Evolutionary conservation across 2,113 vertebrate genomes (phyloP), one percentile per base, ranked within the genome.

Genomic region (Propithecus coquereli): DNA sequence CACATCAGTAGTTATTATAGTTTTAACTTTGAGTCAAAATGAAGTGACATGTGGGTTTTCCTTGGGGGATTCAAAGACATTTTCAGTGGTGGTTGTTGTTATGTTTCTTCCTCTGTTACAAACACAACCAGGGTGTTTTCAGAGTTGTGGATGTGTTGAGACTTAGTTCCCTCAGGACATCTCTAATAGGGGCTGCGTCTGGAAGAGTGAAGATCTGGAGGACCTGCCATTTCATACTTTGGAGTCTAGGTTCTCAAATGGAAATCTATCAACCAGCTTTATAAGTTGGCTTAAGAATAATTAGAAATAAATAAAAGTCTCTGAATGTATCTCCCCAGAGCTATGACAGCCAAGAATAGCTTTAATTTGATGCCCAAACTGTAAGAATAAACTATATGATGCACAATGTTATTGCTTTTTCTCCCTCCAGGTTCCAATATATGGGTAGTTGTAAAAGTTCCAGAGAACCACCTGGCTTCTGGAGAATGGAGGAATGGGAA

Each of bases 31-130:
- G 37, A 77, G 45, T 70, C 90, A 74, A 91, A 90, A 93, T 70
- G 57, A 87, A 92, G 76, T 86, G 52, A 83, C 57, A 61, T 90
- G 92, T 37, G 54, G 80, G 27, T 77, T 95, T 97, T 95, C 47
- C 57, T 88, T 30, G 34, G 90, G 61, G 77, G 43, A 88, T 45
- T 50, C 17, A 84, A 76, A 92, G n/a, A 37, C 63, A 45, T 81
- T 70, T 61, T 23, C 57, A 45, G 25, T 52, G 8, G 9, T 40
- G 47, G 34, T 20, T 20, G 17, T 34, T 73, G 22, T 54, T 50
- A 25, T 73, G 70, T 86, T 81, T 95, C 18, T 94, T 88, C 65
- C 22, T 73, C 3, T 66, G 32, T 32, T 70, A 45, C 0, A 13
- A 5, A 11, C 22, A 43, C 65, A 79, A 22, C 2, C 47, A 63